Evolutionary conservation across 2,113 vertebrate species (phyloP).

Genomic region (Gasterosteus aculeatus): DNA sequence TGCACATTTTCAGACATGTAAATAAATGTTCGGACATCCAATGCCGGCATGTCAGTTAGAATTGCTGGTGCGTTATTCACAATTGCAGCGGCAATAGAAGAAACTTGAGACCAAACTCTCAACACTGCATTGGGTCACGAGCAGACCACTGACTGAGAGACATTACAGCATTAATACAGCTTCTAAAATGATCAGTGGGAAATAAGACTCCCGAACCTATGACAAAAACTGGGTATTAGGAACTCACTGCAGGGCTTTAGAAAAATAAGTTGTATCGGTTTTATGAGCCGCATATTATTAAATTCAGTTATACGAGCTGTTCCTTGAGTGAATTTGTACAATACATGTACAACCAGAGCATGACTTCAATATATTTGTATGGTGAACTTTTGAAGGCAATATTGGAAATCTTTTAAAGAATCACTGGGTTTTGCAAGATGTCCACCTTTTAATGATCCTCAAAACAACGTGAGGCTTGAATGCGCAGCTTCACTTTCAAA

Average conservation of each 20-base stretch:
- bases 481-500: conserved; percentile 33
- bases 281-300: not conserved
- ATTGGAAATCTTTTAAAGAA: not conserved
- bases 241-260: not conserved
- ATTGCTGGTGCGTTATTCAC: not conserved
- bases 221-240: not conserved
- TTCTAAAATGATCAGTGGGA: not conserved
- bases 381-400: not conserved
- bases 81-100: not conserved
- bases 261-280: not conserved
- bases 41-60: not conserved
- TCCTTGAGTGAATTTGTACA: not conserved
- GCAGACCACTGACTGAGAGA: not conserved
- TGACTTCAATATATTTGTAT: conserved; percentile 5
- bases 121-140: not conserved
- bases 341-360: not conserved
- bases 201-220: not conserved
- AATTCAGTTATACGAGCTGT: not conserved
- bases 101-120: not conserved
- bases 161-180: not conserved
- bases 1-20: not conserved
- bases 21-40: not conserved
- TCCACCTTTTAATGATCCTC: conserved; percentile 16
- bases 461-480: conserved; percentile 37
- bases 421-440: not conserved